Percentiles rank a stretch among this genome's conserved stretches.
These are phyloP conservation scores for Diarsia mendica DNA, from an alignment of 2,888 invertebrate species.

Conservation along the genomic window DNA sequence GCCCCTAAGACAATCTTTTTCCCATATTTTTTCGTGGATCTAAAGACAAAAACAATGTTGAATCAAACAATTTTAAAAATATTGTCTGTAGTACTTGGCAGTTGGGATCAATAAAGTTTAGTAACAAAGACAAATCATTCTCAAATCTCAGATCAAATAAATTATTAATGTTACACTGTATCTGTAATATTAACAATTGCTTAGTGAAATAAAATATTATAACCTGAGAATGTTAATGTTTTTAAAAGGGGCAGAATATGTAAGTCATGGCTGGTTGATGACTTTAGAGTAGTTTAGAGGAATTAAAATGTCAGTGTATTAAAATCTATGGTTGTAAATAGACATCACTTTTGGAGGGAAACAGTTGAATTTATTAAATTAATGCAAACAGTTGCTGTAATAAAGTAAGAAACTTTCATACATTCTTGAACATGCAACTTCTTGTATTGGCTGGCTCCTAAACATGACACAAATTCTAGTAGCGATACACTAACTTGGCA, in stretches of 20 bases:
- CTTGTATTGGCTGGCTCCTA: background rate
- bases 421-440: background rate
- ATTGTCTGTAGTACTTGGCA: background rate
- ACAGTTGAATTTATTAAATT: background rate
- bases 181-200: background rate
- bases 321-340: background rate
- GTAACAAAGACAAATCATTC: slow-evolving; percentile 49
- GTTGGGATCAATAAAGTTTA: slow-evolving; percentile 28
- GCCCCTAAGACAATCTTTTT: background rate
- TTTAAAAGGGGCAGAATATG: slow-evolving; percentile 6
- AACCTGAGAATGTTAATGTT: slow-evolving; percentile 13
- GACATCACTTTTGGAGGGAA: background rate
- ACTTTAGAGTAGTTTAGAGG: background rate
- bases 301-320: background rate
- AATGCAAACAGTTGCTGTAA: background rate
- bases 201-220: slow-evolving; percentile 2
- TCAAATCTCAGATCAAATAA: no score
- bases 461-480: background rate
- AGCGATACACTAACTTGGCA: background rate
- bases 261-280: background rate
- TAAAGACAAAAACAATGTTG: background rate
- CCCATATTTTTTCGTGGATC: background rate
- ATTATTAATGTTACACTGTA: background rate
- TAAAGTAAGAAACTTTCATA: background rate
- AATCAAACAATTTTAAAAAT: background rate